Base-by-base conservation (phyloP, 2,888 invertebrate genomes). In the Aspidapion aeneum region DNA sequence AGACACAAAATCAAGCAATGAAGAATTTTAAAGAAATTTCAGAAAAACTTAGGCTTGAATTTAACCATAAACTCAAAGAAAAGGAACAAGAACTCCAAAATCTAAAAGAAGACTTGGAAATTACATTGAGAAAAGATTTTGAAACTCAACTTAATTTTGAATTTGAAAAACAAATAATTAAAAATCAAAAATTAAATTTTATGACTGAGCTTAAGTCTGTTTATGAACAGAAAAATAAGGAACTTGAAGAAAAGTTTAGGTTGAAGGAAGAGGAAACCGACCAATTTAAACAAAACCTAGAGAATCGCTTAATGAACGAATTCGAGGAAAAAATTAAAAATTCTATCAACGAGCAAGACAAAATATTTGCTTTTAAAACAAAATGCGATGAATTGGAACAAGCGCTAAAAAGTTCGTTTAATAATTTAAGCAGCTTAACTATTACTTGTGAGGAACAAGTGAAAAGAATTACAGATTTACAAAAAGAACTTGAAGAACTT, bases 311-410 rank as follows among this genome's bases (percentile, higher is more conserved):
- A 9, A 35, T 58, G 5, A 21, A 9, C n/a, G 62, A 62, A 55
- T 62, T 62, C 55, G 62, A 62, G 19, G 62, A 52, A 1, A 62
- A 58, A 55, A 51, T 58, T 12, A 62, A 49, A 62, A 52, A 55
- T 58, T 62, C 58, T 1, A 50, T 61, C 21, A 57, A 61, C 9
- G 57, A 52, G 1, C 57, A 61, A 62, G 58, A 62, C 12, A 58
- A 55, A 18, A 55, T 62, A 20, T 20, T 58, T n/a, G 54, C 57
- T 18, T 54, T 58, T 18, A 51, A 19, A 0, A 17, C 20, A 9
- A 62, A 62, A 48, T 55, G 58, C 19, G 35, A 54, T 1, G 21
- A 58, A 12, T 18, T 21, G 7, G 54, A 62, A 22, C 18, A 54
- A 20, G 48, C 54, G 12, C n/a, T 58, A 17, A 58, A 57, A 2